These are phyloP conservation scores for Pipistrellus pipistrellus DNA, from an alignment of 2,797 vertebrate genomes.

Conservation along the genomic window DNA sequence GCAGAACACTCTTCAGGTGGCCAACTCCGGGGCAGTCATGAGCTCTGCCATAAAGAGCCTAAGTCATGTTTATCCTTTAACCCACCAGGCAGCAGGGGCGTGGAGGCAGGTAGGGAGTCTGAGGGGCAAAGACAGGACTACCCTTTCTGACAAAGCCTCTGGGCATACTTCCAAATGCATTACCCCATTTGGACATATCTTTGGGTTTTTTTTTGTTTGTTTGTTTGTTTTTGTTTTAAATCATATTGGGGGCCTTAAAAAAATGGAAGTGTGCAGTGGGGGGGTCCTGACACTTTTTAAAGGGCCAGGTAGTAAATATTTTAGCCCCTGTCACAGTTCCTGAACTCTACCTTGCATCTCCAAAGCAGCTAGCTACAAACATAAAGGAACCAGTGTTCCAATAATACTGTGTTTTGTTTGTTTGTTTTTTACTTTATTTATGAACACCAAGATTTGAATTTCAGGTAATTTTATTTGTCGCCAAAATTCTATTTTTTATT, in stretches of 20 bases:
- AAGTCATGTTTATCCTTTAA: neutral
- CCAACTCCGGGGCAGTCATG: neutral
- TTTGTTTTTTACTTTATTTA: neutral
- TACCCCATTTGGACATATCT: neutral
- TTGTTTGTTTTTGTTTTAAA: too few species aligned
- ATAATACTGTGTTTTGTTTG: neutral
- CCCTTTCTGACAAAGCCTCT: neutral
- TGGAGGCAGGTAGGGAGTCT: too few species aligned
- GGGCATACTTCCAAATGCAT: neutral
- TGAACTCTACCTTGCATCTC: neutral
- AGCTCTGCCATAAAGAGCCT: neutral
- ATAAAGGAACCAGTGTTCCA: neutral
- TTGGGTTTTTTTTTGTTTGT: neutral
- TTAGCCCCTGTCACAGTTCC: neutral
- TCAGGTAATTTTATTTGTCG: neutral
- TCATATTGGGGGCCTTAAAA: neutral
- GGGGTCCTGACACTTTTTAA: neutral
- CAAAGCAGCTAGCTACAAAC: neutral
- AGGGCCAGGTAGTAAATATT: neutral
- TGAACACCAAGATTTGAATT: neutral
- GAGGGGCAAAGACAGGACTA: neutral
- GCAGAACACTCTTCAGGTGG: neutral
- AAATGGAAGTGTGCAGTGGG: neutral
- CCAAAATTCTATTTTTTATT: conserved; percentile 11
- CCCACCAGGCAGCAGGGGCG: neutral